Conservation (phyloP, 2,888 invertebrate species). For the Luperina testacea region DNA sequence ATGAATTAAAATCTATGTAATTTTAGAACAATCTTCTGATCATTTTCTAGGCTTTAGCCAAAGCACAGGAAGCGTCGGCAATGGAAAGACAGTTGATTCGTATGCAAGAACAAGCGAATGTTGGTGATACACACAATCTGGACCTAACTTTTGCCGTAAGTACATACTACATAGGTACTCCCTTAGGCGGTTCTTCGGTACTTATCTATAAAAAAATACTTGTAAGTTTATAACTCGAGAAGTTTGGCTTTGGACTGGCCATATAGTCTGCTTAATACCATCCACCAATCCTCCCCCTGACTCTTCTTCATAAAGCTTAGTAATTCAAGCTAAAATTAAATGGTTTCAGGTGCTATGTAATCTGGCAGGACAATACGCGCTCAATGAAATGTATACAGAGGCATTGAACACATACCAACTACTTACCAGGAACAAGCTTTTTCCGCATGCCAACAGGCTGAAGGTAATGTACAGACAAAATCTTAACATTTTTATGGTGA, state of each 20-base stretch:
- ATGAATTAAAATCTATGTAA: neutral
- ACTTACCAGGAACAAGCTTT: slow-evolving; percentile 97
- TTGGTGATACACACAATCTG: slow-evolving; percentile 97
- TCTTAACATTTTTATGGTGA: neutral
- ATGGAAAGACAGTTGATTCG: slow-evolving; percentile 97
- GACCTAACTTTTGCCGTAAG: slow-evolving; percentile 98
- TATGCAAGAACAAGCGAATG: slow-evolving; percentile 97
- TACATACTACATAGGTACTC: slow-evolving; percentile 69
- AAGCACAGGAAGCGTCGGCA: slow-evolving; percentile 99
- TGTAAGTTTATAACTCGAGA: neutral
- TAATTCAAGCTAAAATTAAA: neutral
- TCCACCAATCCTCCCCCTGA: neutral
- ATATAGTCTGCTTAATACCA: neutral
- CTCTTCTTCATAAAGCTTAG: neutral
- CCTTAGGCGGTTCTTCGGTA: neutral
- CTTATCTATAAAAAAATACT: neutral
- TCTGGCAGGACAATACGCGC: slow-evolving; percentile 97
- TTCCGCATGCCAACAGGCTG: slow-evolving; percentile 97
- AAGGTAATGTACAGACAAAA: slow-evolving; percentile 90
- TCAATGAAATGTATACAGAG: slow-evolving; percentile 98
- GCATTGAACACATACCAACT: slow-evolving; percentile 98
- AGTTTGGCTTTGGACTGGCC: neutral
- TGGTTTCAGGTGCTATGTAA: slow-evolving; percentile 96
- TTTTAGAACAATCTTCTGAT: neutral
- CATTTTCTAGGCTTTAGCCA: slow-evolving; percentile 92